These are phyloP conservation scores for Stegodyphus dumicola DNA, from an alignment of 1,140 invertebrate species.

Conservation along the genomic window DNA sequence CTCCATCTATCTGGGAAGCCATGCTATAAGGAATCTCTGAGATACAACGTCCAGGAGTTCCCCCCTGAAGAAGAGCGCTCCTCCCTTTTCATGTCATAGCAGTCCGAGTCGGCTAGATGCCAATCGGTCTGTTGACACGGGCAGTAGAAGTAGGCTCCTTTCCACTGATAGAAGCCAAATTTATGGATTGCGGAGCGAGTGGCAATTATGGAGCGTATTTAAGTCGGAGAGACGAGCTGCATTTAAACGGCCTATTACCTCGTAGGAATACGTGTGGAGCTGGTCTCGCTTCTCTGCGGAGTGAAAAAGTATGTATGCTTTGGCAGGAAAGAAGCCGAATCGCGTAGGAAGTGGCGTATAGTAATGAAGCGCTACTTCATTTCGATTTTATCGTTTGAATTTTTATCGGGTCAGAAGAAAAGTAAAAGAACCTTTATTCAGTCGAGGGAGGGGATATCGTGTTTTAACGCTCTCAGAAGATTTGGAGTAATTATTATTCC, in stretches of 20 bases:
- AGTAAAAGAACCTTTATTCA: constrained; percentile 41
- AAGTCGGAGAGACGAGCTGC: constrained; percentile 53
- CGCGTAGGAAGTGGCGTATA: neutral
- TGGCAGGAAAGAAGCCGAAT: too few relatives aligned
- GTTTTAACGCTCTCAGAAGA: constrained; percentile 28
- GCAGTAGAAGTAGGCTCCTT: constrained; percentile 32
- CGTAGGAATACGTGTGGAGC: constrained; percentile 8
- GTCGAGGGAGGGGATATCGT: neutral
- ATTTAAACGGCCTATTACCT: constrained; percentile 58
- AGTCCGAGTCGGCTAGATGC: constrained; percentile 44
- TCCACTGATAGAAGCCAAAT: constrained; percentile 52
- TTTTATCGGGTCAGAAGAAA: constrained; percentile 25
- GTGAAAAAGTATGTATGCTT: neutral
- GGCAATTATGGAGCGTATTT: constrained; percentile 56
- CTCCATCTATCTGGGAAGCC: neutral
- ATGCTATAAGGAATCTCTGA: neutral
- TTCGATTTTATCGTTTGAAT: constrained; percentile 47
- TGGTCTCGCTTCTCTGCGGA: neutral
- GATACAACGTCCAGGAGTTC: neutral
- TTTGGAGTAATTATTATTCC: constrained; percentile 39
- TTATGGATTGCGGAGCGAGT: constrained; percentile 49
- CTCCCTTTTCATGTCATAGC: constrained; percentile 50
- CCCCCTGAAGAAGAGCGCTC: constrained; percentile 45
- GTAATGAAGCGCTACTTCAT: constrained; percentile 46
- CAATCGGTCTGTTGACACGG: constrained; percentile 57